These are phyloP conservation scores for Desmophyllum pertusum DNA, from an alignment of 92 coral and sea anemone genomes.

Conservation along the genomic window DNA sequence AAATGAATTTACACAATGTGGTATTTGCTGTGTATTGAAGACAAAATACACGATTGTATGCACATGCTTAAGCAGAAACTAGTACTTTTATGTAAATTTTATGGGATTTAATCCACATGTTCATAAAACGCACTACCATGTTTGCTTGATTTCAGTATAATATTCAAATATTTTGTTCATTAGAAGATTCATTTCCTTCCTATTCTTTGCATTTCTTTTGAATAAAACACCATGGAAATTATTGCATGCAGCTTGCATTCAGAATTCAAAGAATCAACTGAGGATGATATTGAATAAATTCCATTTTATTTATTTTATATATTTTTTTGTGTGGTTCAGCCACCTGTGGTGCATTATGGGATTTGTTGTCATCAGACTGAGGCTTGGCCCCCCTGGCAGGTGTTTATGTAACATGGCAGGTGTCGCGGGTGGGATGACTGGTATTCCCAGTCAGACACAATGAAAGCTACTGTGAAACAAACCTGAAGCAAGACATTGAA, in stretches of 20 bases:
- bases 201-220: not conserved
- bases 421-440: slow-evolving; percentile 32
- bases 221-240: not conserved
- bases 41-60: too few species aligned
- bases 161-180: not conserved
- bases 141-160: not conserved
- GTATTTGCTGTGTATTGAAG: too few species aligned
- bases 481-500: not conserved
- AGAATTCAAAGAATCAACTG: not conserved
- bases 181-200: not conserved
- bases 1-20: too few species aligned
- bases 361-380: slow-evolving; percentile 29
- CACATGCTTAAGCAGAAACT: not conserved
- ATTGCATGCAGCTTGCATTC: not conserved
- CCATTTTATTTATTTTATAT: not conserved
- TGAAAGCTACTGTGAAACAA: not conserved
- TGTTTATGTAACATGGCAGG: slow-evolving; percentile 38
- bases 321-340: slow-evolving; percentile 4
- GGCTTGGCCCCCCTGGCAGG: slow-evolving; percentile 22
- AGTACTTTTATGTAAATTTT: not conserved
- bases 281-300: too few species aligned
- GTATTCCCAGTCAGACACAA: slow-evolving; percentile 11
- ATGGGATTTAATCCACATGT: too few species aligned
- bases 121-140: not conserved
- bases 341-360: slow-evolving; percentile 28